These are phyloP conservation scores for Raja brachyura DNA, from an alignment of 2,113 vertebrate species.

Conservation along the genomic window DNA sequence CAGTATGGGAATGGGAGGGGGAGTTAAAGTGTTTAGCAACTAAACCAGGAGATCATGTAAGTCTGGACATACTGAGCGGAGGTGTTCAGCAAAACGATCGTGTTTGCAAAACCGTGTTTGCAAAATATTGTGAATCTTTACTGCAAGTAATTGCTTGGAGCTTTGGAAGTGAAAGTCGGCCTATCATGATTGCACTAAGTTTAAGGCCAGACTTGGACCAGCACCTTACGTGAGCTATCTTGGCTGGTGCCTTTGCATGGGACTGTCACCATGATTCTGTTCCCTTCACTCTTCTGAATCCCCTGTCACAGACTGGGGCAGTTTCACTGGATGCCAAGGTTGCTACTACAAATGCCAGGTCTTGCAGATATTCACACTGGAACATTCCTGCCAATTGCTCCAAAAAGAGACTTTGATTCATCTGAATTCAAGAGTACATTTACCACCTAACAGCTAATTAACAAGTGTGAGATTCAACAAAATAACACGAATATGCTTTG, in stretches of 20 bases:
- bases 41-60: too few relatives aligned
- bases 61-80: too few relatives aligned
- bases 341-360: background rate
- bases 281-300: background rate
- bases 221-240: background rate
- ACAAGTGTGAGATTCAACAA: background rate
- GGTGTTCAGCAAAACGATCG: too few relatives aligned
- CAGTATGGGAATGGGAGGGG: too few relatives aligned
- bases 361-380: background rate
- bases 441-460: background rate
- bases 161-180: background rate
- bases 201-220: background rate
- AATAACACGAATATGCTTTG: background rate
- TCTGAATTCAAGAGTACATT: background rate
- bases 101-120: too few relatives aligned
- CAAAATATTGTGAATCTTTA: background rate
- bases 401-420: background rate
- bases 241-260: background rate
- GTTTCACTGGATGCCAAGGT: background rate
- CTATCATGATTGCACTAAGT: background rate
- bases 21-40: too few relatives aligned
- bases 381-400: background rate
- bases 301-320: background rate
- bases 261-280: background rate
- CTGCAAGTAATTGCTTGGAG: background rate